phyloP scores from a whole-genome alignment of 2,113 vertebrate species.

The Cynocephalus volans region DNA sequence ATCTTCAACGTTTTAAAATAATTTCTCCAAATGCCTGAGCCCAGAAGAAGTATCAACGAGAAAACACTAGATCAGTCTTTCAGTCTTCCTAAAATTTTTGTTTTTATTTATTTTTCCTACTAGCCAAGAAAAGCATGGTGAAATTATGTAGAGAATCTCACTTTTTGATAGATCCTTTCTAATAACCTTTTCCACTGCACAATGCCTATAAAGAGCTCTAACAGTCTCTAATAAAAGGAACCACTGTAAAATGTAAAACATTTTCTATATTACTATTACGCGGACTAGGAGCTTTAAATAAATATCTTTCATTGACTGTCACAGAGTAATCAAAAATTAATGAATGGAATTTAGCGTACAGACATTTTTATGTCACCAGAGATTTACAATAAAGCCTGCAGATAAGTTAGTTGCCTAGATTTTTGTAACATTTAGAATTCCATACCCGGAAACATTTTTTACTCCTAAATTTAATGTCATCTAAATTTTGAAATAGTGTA shows the following conservation, averaged over 20 bases:
- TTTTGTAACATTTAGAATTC: conserved; percentile 52
- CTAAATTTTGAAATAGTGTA: conserved; percentile 53
- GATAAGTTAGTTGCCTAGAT: neutral
- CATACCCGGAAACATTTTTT: neutral
- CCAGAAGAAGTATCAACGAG: neutral
- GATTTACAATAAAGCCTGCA: neutral
- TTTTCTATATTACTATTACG: neutral
- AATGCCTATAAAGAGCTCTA: neutral
- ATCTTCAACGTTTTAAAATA: neutral
- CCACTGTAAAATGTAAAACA: neutral
- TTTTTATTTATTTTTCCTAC: neutral
- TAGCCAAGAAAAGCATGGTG: neutral
- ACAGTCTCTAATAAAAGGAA: neutral
- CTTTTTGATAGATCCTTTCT: neutral
- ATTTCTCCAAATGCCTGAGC: conserved; percentile 14
- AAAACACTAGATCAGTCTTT: neutral
- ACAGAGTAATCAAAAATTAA: conserved; percentile 45
- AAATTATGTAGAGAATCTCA: neutral
- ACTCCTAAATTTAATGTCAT: conserved; percentile 62
- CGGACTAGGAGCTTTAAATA: neutral
- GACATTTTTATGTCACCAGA: neutral
- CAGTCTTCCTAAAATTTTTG: neutral
- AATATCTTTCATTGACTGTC: neutral
- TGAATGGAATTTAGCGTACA: neutral
- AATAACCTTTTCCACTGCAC: neutral